A percentile compares a stretch with the other conserved stretches of the same genome.
Conservation (phyloP, 2,113 vertebrate species). For the Nycticebus coucang region DNA sequence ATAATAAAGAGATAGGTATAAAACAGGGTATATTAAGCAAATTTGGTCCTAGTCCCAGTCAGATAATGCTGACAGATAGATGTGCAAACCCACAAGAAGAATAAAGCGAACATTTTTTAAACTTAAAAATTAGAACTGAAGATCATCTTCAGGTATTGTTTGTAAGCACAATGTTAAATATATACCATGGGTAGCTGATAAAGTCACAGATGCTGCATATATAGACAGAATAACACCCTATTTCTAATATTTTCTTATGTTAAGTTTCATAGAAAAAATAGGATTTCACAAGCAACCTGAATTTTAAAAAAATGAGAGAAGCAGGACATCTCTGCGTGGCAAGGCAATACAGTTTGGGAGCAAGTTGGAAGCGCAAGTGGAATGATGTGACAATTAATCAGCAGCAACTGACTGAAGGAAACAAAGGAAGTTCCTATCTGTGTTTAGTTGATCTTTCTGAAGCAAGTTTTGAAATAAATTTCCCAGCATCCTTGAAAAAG, state of each 20-base stretch:
- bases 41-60: background rate
- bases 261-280: slow-evolving; percentile 32
- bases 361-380: background rate
- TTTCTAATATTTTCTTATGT: background rate
- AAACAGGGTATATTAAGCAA: slow-evolving; percentile 6
- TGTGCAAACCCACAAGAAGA: background rate
- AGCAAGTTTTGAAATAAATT: slow-evolving; percentile 58
- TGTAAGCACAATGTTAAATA: slow-evolving; percentile 24
- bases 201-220: background rate
- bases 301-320: background rate
- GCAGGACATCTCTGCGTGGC: background rate
- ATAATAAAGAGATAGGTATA: background rate
- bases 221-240: background rate
- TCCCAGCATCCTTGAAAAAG: slow-evolving; percentile 39
- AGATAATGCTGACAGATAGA: background rate
- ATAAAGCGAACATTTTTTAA: background rate
- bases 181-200: background rate
- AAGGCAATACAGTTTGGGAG: background rate
- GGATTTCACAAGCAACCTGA: background rate
- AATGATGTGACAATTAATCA: slow-evolving; percentile 31
- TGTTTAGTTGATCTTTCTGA: slow-evolving; percentile 16
- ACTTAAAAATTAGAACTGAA: slow-evolving; percentile 33
- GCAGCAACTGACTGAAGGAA: background rate
- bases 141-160: background rate
- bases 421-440: slow-evolving; percentile 25